These are phyloP conservation scores for Zoanthus sociatus DNA, from an alignment of 92 coral and sea anemone species.

Conservation along the genomic window DNA sequence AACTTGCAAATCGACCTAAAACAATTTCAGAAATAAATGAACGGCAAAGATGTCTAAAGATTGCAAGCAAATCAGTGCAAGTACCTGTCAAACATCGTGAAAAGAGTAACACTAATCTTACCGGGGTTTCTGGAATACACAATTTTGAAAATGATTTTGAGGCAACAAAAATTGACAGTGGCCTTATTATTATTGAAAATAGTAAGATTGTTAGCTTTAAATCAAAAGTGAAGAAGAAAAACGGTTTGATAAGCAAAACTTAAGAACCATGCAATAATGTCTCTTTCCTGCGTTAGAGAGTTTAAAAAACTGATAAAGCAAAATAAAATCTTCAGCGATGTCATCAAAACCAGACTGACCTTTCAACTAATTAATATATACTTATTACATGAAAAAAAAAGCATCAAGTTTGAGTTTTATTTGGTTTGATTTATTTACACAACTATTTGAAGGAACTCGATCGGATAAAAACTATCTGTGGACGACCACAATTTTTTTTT, in stretches of 20 bases:
- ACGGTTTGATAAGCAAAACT: neutral
- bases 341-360: neutral
- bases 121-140: neutral
- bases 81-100: neutral
- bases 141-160: slow-evolving; percentile 2
- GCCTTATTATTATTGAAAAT: slow-evolving; percentile 31
- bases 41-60: neutral
- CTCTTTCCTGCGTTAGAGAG: slow-evolving; percentile 22
- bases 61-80: neutral
- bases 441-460: no score
- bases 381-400: no score
- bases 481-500: no score
- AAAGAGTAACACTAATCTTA: neutral
- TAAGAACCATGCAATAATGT: neutral
- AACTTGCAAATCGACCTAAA: slow-evolving; percentile 20
- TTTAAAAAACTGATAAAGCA: slow-evolving; percentile 11
- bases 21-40: slow-evolving; percentile 16
- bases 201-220: slow-evolving; percentile 31
- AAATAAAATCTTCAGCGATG: neutral
- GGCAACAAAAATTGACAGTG: slow-evolving; percentile 3
- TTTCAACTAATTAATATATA: no score
- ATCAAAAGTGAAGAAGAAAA: neutral
- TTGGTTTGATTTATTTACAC: no score
- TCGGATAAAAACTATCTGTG: no score
- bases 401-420: no score